These are phyloP conservation scores for Tuta absoluta DNA, from an alignment of 2,888 invertebrate genomes.

Conservation along the genomic window DNA sequence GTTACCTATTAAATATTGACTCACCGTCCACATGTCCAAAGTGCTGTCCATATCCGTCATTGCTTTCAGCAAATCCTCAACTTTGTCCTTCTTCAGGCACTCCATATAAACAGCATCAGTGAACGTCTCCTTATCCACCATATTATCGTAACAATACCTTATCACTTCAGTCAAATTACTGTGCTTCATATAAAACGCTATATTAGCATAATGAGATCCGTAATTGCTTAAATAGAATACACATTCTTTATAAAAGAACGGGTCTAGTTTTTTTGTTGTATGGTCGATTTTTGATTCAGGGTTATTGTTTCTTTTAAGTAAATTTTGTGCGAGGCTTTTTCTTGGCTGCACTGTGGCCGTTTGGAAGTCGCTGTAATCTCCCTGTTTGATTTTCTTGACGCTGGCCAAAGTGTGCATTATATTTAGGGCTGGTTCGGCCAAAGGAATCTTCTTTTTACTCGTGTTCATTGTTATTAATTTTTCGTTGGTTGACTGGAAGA, in stretches of 20 bases:
- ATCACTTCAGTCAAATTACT: conserved; percentile 86
- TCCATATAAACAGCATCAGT: conserved; percentile 86
- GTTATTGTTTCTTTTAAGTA: conserved; percentile 66
- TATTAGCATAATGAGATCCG: conserved; percentile 87
- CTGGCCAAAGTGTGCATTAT: conserved; percentile 82
- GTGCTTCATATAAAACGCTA: conserved; percentile 89
- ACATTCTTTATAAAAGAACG: conserved; percentile 87
- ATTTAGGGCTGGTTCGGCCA: conserved; percentile 82
- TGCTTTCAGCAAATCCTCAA: conserved; percentile 82
- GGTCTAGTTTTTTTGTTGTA: conserved; percentile 69
- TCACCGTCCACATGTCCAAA: conserved; percentile 86
- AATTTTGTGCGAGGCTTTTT: conserved; percentile 70
- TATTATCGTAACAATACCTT: conserved; percentile 85
- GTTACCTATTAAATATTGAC: conserved; percentile 37
- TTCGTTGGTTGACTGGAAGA: conserved; percentile 67
- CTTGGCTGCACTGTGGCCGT: conserved; percentile 63
- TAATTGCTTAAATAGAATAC: conserved; percentile 90
- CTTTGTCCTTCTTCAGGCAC: conserved; percentile 84
- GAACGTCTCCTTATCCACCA: conserved; percentile 86
- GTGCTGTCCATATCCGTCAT: conserved; percentile 85
- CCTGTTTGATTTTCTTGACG: conserved; percentile 79
- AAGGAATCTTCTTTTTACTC: conserved; percentile 71
- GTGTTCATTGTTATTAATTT: conserved; percentile 68
- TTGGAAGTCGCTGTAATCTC: conserved; percentile 79
- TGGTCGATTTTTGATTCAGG: conserved; percentile 64